Evolutionary conservation across 2,113 vertebrate genomes (phyloP).

Genomic region (Brachyhypopomus gauderio): DNA sequence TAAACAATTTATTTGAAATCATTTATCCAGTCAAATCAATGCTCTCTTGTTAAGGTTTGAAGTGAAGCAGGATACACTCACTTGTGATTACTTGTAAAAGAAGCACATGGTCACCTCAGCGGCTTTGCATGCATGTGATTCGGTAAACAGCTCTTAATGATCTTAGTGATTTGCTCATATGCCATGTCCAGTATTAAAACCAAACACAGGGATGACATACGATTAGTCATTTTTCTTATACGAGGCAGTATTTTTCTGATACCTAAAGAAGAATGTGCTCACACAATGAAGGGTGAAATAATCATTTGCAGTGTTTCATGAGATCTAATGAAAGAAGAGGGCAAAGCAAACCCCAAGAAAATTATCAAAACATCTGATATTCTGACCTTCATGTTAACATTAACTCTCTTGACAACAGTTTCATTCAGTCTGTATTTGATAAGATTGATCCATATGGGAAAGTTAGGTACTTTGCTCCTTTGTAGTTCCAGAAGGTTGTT

Average conservation of each 20-base stretch:
- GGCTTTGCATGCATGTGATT: background rate
- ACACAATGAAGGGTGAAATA: too few relatives aligned
- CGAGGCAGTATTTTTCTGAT: too few relatives aligned
- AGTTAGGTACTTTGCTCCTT: background rate
- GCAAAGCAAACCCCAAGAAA: too few relatives aligned
- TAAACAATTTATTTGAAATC: background rate
- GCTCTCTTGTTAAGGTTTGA: too few relatives aligned
- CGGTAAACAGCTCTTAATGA: background rate
- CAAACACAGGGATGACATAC: slow-evolving; percentile 63
- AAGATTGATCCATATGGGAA: background rate
- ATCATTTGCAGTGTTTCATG: too few relatives aligned
- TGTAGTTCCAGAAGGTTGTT: background rate
- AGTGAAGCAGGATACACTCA: too few relatives aligned
- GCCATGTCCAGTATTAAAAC: slow-evolving; percentile 50
- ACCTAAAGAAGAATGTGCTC: too few relatives aligned
- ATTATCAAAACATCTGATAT: too few relatives aligned
- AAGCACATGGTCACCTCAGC: slow-evolving; percentile 5
- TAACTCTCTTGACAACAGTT: too few relatives aligned
- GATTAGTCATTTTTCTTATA: background rate
- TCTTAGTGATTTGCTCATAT: background rate
- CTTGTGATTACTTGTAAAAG: slow-evolving; percentile 17
- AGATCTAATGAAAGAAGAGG: too few relatives aligned
- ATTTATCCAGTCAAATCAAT: background rate
- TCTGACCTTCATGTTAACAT: too few relatives aligned
- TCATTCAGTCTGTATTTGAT: slow-evolving; percentile 14